Evolutionary conservation across 2,888 invertebrate genomes (phyloP), one percentile per base, ranked within the genome.

Genomic region (Cylloceria caligata): DNA sequence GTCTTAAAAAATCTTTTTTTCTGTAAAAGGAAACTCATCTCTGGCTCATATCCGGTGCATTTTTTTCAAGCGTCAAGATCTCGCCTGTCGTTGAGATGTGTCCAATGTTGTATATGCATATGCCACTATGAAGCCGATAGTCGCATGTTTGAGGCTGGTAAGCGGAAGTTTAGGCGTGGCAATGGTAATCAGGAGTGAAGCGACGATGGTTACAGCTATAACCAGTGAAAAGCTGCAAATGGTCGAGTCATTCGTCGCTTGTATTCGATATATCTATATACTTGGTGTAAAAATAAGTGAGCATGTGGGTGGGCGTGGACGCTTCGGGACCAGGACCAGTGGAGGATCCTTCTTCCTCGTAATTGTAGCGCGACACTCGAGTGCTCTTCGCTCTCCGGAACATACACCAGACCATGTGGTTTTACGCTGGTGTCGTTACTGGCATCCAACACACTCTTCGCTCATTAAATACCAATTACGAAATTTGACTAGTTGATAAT

Each of bases 161-260:
- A 75, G 60, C 3, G 77, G 78, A 81, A 83, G 78, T 71, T 78
- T 47, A 55, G 81, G 83, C 83, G 81, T 83, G 81, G 74, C 78
- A 57, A 24, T 47, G 83, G 81, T 81, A 83, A 83, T 83, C 81
- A 78, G 81, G 77, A 83, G 83, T 81, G 83, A 81, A 83, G 81
- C 65, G 81, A 74, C 75, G 62, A 78, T 49, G 60, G 39, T 52
- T 24, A 55, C 19, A 5, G 47, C 34, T 42, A 24, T 39, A 64
- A 76, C 60, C 62, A 65, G 65, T 81, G 60, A 52, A 73, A 64
- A 69, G 75, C 64, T 71, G 75, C 62, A 36, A 68, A 73, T 62
- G 67, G 65, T 62, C 67, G 27, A 36, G 11, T 67, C 36, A 16
- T 75, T 76, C 62, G 34, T 71, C 65, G 65, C 36, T 65, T 21